phyloP scores from a whole-genome alignment of 2,888 invertebrate genomes.

The Epinotia demarniana region DNA sequence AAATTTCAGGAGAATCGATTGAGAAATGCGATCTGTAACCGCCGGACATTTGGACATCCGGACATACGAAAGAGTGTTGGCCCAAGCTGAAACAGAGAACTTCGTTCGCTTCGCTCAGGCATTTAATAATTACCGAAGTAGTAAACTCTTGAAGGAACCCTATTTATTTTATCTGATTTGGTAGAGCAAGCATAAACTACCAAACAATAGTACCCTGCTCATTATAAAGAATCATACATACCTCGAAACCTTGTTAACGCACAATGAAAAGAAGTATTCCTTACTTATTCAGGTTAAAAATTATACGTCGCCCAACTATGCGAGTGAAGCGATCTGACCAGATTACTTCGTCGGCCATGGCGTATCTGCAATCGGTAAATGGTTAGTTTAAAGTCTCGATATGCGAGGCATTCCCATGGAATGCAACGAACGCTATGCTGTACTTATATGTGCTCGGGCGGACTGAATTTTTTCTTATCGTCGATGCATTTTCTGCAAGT shows the following conservation, averaged over 20 bases:
- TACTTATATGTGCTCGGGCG: conserved; percentile 79
- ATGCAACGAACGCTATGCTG: conserved; percentile 80
- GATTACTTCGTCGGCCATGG: conserved; percentile 81
- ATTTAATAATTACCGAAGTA: too few species aligned
- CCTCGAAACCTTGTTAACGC: conserved; percentile 65
- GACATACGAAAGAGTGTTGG: too few species aligned
- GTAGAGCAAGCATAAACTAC: conserved; percentile 10
- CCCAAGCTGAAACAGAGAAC: too few species aligned
- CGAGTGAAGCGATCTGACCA: conserved; percentile 79
- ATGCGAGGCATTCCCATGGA: conserved; percentile 79
- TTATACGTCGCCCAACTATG: conserved; percentile 77
- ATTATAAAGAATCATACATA: conserved; percentile 48
- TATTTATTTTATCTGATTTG: too few species aligned
- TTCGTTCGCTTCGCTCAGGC: too few species aligned
- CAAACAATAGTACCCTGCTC: conserved; percentile 15
- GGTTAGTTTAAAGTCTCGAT: conserved; percentile 82
- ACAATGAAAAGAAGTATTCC: conserved; percentile 73
- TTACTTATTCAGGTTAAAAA: conserved; percentile 82
- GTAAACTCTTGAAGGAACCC: too few species aligned
- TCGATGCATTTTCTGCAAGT: conserved; percentile 82
- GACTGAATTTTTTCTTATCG: conserved; percentile 84
- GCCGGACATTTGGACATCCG: too few species aligned
- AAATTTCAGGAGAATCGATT: too few species aligned
- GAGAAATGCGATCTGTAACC: too few species aligned
- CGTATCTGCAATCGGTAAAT: conserved; percentile 84